Evolutionary conservation across 2,797 vertebrate genomes (phyloP).

Genomic region (Garrulus glandarius): DNA sequence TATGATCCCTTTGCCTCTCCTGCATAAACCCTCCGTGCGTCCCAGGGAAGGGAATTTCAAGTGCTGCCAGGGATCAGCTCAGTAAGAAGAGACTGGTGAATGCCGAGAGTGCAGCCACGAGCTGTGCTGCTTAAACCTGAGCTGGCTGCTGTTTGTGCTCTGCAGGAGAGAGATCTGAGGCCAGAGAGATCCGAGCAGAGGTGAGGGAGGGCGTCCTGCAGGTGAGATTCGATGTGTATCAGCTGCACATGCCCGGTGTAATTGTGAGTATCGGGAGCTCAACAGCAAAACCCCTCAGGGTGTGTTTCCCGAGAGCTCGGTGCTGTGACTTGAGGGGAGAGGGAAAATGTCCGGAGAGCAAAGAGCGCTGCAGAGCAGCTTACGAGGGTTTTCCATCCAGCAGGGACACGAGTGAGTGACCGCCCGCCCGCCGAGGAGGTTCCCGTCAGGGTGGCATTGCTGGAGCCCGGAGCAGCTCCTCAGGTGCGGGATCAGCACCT

Average conservation of each 20-base stretch:
- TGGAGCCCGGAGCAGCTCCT: background rate
- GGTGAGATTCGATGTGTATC: background rate
- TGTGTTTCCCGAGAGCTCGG: background rate
- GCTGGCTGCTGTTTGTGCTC: background rate
- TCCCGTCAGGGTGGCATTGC: background rate
- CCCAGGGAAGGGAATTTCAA: background rate
- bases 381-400: background rate
- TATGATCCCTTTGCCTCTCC: background rate
- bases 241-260: fast-evolving
- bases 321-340: background rate
- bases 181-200: background rate
- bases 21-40: fast-evolving
- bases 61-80: background rate
- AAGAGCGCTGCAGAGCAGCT: background rate
- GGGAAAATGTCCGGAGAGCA: background rate
- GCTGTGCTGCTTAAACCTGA: background rate
- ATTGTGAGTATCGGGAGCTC: background rate
- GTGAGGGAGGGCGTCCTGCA: background rate
- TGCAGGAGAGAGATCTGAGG: background rate
- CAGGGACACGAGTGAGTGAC: background rate
- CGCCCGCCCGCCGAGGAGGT: background rate
- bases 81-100: background rate
- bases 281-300: background rate
- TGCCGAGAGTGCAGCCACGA: background rate
- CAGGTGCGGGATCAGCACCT: background rate